A percentile compares a stretch with the other conserved stretches of the same genome.
These are phyloP conservation scores for Channa maculata DNA, from an alignment of 2,113 vertebrate species.

Conservation along the genomic window DNA sequence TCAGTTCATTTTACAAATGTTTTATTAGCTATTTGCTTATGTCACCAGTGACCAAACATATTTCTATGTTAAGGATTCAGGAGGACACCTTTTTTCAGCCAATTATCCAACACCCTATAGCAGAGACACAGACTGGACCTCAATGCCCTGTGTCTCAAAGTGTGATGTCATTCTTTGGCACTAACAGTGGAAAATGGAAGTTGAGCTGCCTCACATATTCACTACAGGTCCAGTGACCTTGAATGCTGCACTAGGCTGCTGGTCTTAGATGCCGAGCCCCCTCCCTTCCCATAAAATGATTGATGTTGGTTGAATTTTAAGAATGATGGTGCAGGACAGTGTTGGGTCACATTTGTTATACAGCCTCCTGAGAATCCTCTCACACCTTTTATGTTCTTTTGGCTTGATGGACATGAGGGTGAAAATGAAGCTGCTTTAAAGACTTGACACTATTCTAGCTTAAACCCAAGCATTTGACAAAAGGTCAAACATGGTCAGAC, in stretches of 20 bases:
- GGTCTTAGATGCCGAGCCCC: slow-evolving; percentile 10
- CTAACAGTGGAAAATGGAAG: slow-evolving; percentile 72
- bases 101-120: slow-evolving; percentile 7
- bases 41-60: background rate
- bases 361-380: slow-evolving; percentile 44
- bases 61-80: background rate
- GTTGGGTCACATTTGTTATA: slow-evolving; percentile 46
- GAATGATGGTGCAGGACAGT: slow-evolving; percentile 34
- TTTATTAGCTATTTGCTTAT: too few relatives aligned
- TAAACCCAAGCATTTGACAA: slow-evolving; percentile 7
- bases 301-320: slow-evolving; percentile 56
- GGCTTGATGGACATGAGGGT: slow-evolving; percentile 9
- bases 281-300: slow-evolving; percentile 58
- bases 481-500: slow-evolving; percentile 1
- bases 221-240: slow-evolving; percentile 62
- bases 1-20: too few relatives aligned
- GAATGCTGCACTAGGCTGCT: slow-evolving; percentile 41
- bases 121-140: slow-evolving; percentile 11
- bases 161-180: slow-evolving; percentile 67
- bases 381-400: slow-evolving; percentile 19
- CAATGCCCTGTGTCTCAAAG: slow-evolving; percentile 14
- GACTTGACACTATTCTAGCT: slow-evolving; percentile 16
- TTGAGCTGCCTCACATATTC: slow-evolving; percentile 64
- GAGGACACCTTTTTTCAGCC: background rate
- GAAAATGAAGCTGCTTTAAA: slow-evolving; percentile 7